These are phyloP conservation scores for Polypedilum vanderplanki DNA, from an alignment of 1,140 invertebrate species.

Conservation along the genomic window DNA sequence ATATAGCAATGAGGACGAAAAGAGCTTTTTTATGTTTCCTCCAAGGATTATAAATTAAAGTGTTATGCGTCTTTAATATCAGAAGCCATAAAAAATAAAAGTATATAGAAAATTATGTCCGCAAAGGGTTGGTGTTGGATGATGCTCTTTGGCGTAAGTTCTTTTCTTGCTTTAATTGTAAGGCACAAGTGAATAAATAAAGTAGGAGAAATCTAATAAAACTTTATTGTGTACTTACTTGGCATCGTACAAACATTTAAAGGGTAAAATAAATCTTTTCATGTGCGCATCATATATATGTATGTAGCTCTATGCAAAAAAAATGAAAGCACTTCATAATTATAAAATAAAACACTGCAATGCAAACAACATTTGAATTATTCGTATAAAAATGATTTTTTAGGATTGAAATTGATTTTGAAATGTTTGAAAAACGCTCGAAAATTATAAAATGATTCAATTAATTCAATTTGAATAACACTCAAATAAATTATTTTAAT, in stretches of 20 bases:
- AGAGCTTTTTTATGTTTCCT: constrained; percentile 14
- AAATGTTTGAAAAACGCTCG: too few relatives aligned
- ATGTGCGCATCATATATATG: background rate
- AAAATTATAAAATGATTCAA: too few relatives aligned
- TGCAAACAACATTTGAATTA: background rate
- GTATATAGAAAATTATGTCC: background rate
- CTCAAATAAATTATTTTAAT: too few relatives aligned
- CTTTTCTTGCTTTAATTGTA: background rate
- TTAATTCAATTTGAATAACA: background rate
- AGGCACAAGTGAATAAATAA: background rate
- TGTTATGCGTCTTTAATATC: constrained; percentile 23
- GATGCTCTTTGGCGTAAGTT: background rate
- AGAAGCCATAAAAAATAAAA: background rate
- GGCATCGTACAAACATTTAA: background rate
- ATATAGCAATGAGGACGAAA: background rate
- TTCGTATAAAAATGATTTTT: too few relatives aligned
- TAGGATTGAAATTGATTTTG: too few relatives aligned
- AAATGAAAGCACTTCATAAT: constrained; percentile 9
- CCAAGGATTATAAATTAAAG: constrained; percentile 26
- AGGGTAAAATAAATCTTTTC: background rate
- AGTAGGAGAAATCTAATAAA: constrained; percentile 21
- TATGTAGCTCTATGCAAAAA: background rate
- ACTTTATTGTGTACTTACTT: constrained; percentile 21
- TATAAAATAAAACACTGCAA: background rate
- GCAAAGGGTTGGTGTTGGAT: background rate